Conservation (phyloP, 2,797 vertebrate species). For the Cirrhinus mrigala region DNA sequence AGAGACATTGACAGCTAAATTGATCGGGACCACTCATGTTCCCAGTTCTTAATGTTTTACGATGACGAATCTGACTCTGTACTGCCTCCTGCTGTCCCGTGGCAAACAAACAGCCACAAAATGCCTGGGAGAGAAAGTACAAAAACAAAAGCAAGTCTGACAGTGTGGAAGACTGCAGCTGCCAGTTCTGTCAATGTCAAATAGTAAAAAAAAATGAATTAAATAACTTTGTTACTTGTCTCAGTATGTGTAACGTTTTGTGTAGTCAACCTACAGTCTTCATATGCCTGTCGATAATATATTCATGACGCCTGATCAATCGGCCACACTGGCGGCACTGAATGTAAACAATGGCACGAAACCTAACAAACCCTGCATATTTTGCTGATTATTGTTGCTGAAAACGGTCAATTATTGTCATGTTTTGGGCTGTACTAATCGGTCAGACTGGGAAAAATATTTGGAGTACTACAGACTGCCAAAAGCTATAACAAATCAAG, state of each 20-base stretch:
- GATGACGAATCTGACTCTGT: background rate
- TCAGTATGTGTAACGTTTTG: background rate
- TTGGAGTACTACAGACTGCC: no score
- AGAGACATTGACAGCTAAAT: background rate
- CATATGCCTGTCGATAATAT: background rate
- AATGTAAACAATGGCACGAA: no score
- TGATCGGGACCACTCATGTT: background rate
- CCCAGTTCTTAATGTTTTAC: background rate
- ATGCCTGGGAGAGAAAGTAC: background rate
- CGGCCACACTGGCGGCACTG: no score
- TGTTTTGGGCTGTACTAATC: no score
- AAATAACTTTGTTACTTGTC: background rate
- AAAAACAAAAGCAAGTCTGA: background rate
- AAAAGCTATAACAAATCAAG: no score
- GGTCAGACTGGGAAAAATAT: no score
- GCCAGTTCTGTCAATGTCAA: background rate
- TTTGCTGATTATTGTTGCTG: no score
- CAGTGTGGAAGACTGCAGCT: background rate
- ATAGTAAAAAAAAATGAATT: background rate
- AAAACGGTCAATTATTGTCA: no score
- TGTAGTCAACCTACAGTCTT: background rate
- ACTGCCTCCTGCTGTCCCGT: constrained; percentile 6
- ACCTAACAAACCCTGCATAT: no score
- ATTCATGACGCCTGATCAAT: no score
- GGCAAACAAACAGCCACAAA: background rate